These are phyloP conservation scores for Taeniopygia guttata DNA, from an alignment of 2,797 vertebrate genomes.

Conservation along the genomic window DNA sequence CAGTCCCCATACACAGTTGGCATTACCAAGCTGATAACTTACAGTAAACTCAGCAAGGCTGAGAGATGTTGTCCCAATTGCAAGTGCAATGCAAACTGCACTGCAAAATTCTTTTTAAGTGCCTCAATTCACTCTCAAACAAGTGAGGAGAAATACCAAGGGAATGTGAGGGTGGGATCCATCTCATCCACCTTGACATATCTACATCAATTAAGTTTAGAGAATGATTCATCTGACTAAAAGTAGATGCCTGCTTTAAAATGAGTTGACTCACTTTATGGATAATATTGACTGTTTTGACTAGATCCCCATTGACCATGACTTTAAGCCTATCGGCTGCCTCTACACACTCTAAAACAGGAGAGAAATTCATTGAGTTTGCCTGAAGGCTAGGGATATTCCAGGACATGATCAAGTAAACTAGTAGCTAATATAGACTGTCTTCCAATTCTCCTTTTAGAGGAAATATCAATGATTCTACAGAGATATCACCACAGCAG, in stretches of 20 bases:
- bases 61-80: background rate
- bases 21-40: background rate
- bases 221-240: conserved; percentile 30
- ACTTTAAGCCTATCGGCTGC: conserved; percentile 37
- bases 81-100: background rate
- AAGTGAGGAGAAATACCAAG: background rate
- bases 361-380: conserved; percentile 35
- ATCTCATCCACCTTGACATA: conserved; percentile 15
- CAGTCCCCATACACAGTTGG: background rate
- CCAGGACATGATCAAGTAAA: conserved; percentile 47
- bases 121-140: background rate
- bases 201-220: background rate
- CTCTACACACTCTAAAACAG: background rate
- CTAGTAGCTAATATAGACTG: conserved; percentile 6
- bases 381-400: conserved; percentile 34
- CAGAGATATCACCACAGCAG: background rate
- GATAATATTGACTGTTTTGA: conserved; percentile 45
- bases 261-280: conserved; percentile 35
- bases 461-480: conserved; percentile 18
- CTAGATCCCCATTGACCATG: conserved; percentile 19
- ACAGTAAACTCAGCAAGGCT: background rate
- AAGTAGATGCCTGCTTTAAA: conserved; percentile 30
- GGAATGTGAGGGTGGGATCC: background rate
- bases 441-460: background rate
- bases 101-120: background rate